A percentile compares a stretch with the other conserved stretches of the same genome.
Conservation (phyloP, 2,888 invertebrate genomes). For the Netelia melanura region DNA sequence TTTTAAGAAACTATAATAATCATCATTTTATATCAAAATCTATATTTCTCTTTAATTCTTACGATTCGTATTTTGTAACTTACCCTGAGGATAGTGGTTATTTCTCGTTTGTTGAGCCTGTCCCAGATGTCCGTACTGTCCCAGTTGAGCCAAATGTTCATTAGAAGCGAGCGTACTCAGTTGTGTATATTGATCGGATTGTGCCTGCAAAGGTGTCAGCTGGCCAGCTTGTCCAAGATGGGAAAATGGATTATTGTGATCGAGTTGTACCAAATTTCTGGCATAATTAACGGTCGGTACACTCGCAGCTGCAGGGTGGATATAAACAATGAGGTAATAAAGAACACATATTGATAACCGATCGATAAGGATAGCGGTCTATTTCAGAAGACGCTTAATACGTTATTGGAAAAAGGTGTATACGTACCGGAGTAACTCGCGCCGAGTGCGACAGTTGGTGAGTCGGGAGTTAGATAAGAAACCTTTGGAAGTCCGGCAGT, state of each 20-base stretch:
- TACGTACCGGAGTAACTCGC: constrained; percentile 50
- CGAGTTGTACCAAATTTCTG: constrained; percentile 51
- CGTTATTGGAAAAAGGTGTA: background rate
- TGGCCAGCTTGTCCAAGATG: constrained; percentile 34
- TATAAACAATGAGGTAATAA: background rate
- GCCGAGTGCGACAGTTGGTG: constrained; percentile 43
- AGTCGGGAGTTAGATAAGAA: constrained; percentile 68
- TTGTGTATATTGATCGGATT: constrained; percentile 48
- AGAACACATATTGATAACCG: background rate
- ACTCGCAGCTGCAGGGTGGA: constrained; percentile 24
- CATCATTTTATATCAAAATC: background rate
- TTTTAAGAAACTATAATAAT: background rate
- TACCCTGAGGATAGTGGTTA: constrained; percentile 62
- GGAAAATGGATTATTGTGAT: constrained; percentile 36
- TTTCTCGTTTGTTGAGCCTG: constrained; percentile 41
- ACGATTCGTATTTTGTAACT: background rate
- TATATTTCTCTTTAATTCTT: background rate
- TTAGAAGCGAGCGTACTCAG: constrained; percentile 27
- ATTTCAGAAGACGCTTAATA: background rate
- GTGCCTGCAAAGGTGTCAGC: constrained; percentile 35
- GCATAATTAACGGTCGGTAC: constrained; percentile 45
- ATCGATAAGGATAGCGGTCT: background rate
- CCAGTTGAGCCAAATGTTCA: constrained; percentile 31
- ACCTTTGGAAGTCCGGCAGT: constrained; percentile 69
- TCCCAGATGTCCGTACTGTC: constrained; percentile 48